Evolutionary conservation across 2,797 vertebrate species (phyloP), one percentile per base, ranked within the genome.

Genomic region (Dryobates pubescens): DNA sequence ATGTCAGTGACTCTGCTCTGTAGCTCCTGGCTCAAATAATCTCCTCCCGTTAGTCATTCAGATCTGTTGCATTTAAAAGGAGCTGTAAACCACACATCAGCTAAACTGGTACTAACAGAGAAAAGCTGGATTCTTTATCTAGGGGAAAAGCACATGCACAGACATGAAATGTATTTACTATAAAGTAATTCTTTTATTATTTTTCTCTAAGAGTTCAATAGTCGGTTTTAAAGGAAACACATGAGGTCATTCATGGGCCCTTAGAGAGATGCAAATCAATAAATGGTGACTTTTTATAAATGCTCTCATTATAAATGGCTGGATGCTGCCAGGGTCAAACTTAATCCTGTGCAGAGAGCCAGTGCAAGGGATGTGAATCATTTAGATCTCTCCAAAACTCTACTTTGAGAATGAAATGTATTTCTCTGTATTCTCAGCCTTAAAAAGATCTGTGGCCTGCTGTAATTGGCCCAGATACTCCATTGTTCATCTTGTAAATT

Each of bases 1-100:
- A 51, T 0, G 19, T 74, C 70, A 90, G 85, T 57, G 89, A 47
- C 92, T 86, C 72, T 87, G 76, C 61, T 82, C 69, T 18, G 47
- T 7, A 72, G 91, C 88, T 81, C 72, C 63, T 47, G 62, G 85
- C 85, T 77, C 81, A 32, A 30, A 12, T 91, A 94, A 96, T 94
- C 83, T 85, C 64, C 73, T 88, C 2, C 2, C 38, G 78, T 94
- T 88, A 89, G 65, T 86, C 75, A 89, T 64, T 94, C 92, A 62
- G 68, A 91, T 72, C 18, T 20, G 71, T 17, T 86, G 73, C 0
- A 0, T 62, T 93, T 91, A 91, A 94, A 94, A 91, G 82, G 76
- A 91, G 79, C 82, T 94, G 80, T 95, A 95, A 88, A 95, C 88
- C 84, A 93, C 92, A 87, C 68, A 83, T 75, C 92, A 81, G 68